These are phyloP conservation scores for Tenualosa thibaudeaui DNA, from an alignment of 2,797 vertebrate species.

Conservation along the genomic window DNA sequence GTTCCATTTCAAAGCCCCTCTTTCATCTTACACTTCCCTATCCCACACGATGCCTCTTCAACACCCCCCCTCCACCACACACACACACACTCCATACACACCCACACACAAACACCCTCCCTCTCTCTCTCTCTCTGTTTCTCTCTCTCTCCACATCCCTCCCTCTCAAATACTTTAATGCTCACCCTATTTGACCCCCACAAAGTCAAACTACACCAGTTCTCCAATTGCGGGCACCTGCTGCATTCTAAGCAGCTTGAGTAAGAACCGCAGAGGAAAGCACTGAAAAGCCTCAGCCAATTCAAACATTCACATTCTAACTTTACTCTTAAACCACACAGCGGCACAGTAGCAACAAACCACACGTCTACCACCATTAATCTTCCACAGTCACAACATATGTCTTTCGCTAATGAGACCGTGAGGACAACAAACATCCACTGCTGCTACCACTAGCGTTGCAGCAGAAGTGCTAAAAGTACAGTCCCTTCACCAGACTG, in stretches of 20 bases:
- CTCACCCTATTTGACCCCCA: neutral
- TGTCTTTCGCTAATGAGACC: constrained; percentile 16
- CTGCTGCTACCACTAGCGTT: neutral
- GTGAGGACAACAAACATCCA: neutral
- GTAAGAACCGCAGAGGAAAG: neutral
- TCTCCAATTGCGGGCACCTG: neutral
- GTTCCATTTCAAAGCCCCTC: constrained; percentile 5
- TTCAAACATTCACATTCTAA: neutral
- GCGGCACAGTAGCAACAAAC: neutral
- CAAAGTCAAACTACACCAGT: neutral
- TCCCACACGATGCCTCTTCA: neutral
- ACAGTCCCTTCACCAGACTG: neutral
- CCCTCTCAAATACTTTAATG: neutral
- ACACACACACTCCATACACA: too few species aligned
- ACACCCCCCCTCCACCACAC: neutral
- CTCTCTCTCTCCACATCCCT: neutral
- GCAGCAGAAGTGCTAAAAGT: neutral
- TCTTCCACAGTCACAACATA: constrained; percentile 3
- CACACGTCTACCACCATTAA: neutral
- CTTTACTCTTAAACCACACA: neutral
- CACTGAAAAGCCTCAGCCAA: neutral
- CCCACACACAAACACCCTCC: too few species aligned
- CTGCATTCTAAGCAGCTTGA: neutral
- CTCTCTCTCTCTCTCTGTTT: neutral
- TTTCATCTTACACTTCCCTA: neutral